Conservation (phyloP, 2,888 invertebrate species). For the Nycteola revayana region DNA sequence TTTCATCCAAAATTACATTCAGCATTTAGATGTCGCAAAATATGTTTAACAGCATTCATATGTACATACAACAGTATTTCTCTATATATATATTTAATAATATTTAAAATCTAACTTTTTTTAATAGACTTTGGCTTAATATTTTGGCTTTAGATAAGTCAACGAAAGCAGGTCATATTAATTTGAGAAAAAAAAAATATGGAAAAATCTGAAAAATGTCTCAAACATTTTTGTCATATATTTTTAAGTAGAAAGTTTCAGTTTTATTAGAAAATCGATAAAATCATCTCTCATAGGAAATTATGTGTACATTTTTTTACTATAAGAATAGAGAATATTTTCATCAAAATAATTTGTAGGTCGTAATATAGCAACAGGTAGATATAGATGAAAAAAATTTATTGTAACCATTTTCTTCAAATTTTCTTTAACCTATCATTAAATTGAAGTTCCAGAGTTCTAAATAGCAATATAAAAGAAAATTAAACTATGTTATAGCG, state of each 20-base stretch:
- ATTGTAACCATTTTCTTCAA: too few species aligned
- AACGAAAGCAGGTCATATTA: slow-evolving; percentile 30
- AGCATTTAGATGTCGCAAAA: slow-evolving; percentile 31
- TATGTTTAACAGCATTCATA: slow-evolving; percentile 28
- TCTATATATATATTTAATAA: slow-evolving; percentile 31
- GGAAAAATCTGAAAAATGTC: slow-evolving; percentile 12
- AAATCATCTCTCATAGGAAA: slow-evolving; percentile 40
- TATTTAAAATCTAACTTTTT: slow-evolving; percentile 34
- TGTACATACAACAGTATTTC: slow-evolving; percentile 29
- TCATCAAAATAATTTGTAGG: slow-evolving; percentile 24
- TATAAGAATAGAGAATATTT: slow-evolving; percentile 58
- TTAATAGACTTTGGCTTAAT: slow-evolving; percentile 70
- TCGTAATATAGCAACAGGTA: slow-evolving; percentile 26
- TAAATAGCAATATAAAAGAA: too few species aligned
- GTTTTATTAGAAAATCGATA: slow-evolving; percentile 36
- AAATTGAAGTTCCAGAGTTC: too few species aligned
- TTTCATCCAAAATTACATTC: slow-evolving; percentile 21
- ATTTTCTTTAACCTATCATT: too few species aligned
- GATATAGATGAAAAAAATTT: too few species aligned
- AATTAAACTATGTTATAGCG: too few species aligned
- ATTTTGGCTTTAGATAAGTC: slow-evolving; percentile 66
- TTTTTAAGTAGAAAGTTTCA: slow-evolving; percentile 23
- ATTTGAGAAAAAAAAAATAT: slow-evolving; percentile 2
- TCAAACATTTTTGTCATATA: slow-evolving; percentile 19
- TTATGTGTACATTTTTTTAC: slow-evolving; percentile 49